Base-by-base conservation (phyloP, 2,113 vertebrate species). In the Columba janthina region DNA sequence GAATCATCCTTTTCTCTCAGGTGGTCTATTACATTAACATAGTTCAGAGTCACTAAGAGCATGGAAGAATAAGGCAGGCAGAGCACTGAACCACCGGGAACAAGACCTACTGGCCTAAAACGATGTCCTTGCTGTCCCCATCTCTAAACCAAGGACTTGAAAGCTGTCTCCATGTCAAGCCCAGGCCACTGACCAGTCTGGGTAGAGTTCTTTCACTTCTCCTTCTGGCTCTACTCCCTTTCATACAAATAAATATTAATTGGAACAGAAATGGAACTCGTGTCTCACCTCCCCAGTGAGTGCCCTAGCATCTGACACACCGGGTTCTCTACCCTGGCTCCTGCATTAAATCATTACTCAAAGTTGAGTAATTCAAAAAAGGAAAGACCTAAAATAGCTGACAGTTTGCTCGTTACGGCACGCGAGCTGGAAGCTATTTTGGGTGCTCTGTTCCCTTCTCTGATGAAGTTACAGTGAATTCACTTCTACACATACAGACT, bases 381-480 rank as follows among this genome's bases (percentile, higher is more conserved):
- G 50, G 64, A 70, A 96, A 83, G 75, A 57, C 29, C 44, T 65
- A 73, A 90, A 93, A 94, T 86, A 96, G 56, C 86, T 76, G 86
- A 60, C 61, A 75, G 70, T 51, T 74, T 50, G 46, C 53, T 90
- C 8, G 0, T 50, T 22, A 46, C 85, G 34, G 48, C 74, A 54
- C 5, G 53, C 40, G 38, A 67, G 32, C 53, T 88, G 36, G 60
- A 51, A 72, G 71, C 29, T 90, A 75, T 81, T 88, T 36, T 64
- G 82, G 38, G 65, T 67, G 46, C 0, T 0, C 34, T 86, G 65
- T 29, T 76, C 73, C 70, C 61, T 67, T 51, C 65, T 65, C 88
- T 78, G 42, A 62, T 54, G 56, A 78, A 89, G 36, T 54, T 50
- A 61, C 69, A 77, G n/a, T 31, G 48, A 74, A 78, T 10, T 29